phyloP scores from a whole-genome alignment of 2,113 vertebrate genomes.

The Litocranius walleri region DNA sequence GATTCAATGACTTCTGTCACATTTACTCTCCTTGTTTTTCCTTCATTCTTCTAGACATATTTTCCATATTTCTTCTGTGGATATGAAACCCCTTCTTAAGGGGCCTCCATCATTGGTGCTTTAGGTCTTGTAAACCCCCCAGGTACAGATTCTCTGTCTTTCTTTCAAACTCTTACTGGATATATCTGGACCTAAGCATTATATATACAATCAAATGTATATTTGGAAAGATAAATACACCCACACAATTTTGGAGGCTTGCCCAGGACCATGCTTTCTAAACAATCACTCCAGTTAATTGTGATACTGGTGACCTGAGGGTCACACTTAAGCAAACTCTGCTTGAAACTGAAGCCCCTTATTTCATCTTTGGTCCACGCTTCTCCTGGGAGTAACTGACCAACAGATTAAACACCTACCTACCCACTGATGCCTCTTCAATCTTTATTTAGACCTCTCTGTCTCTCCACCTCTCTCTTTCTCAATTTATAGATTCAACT shows the following conservation, averaged over 20 bases:
- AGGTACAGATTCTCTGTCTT: not conserved
- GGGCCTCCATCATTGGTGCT: not conserved
- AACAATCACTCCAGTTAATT: not conserved
- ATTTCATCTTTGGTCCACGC: not conserved
- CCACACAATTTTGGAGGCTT: not conserved
- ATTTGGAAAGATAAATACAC: conserved; percentile 28
- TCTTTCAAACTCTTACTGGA: not conserved
- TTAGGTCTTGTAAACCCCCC: not conserved
- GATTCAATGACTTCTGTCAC: not conserved
- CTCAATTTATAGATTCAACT: not conserved
- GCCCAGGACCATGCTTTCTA: not conserved
- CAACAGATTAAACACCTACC: not conserved
- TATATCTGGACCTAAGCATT: not conserved
- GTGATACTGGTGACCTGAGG: not conserved
- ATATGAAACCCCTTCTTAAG: not conserved
- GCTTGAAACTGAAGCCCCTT: not conserved
- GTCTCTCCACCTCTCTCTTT: not conserved
- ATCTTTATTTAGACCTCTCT: not conserved
- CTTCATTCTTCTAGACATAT: not conserved
- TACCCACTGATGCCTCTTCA: not conserved
- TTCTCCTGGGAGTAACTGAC: not conserved
- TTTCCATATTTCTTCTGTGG: not conserved
- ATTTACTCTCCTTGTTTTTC: not conserved
- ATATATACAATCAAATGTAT: not conserved
- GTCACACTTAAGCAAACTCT: not conserved